Base-by-base conservation (phyloP, 2,797 vertebrate genomes). In the Varecia variegata region DNA sequence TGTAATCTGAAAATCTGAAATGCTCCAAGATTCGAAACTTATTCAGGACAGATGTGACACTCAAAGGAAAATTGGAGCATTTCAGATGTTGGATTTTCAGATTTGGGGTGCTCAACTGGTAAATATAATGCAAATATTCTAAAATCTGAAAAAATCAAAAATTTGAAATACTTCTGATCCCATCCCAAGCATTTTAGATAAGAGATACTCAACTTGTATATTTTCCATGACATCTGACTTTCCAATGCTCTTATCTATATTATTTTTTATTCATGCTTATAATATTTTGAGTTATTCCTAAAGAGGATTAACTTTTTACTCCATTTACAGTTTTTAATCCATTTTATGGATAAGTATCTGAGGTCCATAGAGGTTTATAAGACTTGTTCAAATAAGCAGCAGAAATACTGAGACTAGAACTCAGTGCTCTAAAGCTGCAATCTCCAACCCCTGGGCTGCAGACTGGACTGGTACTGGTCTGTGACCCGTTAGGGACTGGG, bases 261-360 rank as follows among this genome's bases (percentile, higher is more conserved):
- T 70, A 47, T 86, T 86, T 85, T 83, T 85, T 2, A 62, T 81
- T 94, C 93, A 90, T 23, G 14, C 52, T 94, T 50, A 70, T 32
- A 81, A 20, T 67, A 77, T 88, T 84, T 43, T 82, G 17, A 90
- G 20, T 77, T 58, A 80, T 74, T 96, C n/a, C 35, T 96, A 18
- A 81, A n/a, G 7, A 85, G 40, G 30, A 14, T 68, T n/a, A 65
- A 65, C 62, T 40, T 95, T 94, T 94, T 62, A 71, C 40, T 87
- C 21, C 68, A 8, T 91, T 95, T 67, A 18, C 3, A n/a, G 62
- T 35, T 95, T 93, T 94, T 68, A 67, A 45, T 87, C n/a, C 68
- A 8, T 89, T 95, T 67, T 71, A 35, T 25, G 67, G 43, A 81
- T 93, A 18, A 10, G 58, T 90, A 87, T 93, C 47, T 74, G 40